Percentiles rank a stretch among this genome's conserved stretches.
phyloP scores from a whole-genome alignment of 2,888 invertebrate genomes.

The Diploptera punctata region DNA sequence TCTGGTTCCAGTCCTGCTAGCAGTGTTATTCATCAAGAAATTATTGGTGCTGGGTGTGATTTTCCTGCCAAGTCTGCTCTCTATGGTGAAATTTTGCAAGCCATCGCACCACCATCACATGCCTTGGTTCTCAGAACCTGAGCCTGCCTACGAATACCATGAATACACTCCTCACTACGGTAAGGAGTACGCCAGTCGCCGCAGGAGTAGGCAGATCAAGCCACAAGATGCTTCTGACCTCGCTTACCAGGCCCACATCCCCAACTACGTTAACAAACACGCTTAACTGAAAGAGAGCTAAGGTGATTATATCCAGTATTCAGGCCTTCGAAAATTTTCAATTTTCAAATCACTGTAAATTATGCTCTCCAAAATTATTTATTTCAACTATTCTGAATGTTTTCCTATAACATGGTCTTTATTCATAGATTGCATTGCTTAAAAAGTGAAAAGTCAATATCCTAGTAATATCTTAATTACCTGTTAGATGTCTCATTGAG shows the following conservation, averaged over 20 bases:
- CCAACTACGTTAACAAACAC: too few species aligned
- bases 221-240: background rate
- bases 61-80: slow-evolving; percentile 59
- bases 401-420: too few species aligned
- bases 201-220: background rate
- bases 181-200: background rate
- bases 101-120: slow-evolving; percentile 11
- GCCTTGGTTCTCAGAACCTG: background rate
- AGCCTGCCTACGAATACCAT: background rate
- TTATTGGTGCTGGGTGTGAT: slow-evolving; percentile 66
- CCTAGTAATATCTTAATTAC: too few species aligned
- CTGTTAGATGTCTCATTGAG: too few species aligned
- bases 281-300: too few species aligned
- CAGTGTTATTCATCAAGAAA: slow-evolving; percentile 71
- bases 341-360: too few species aligned
- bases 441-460: too few species aligned
- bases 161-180: slow-evolving; percentile 1
- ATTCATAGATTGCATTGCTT: too few species aligned
- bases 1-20: slow-evolving; percentile 65
- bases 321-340: too few species aligned
- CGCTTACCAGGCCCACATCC: background rate
- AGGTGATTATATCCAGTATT: too few species aligned
- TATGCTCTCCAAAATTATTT: too few species aligned
- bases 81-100: slow-evolving; percentile 59
- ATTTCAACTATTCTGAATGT: too few species aligned